Base-by-base conservation (phyloP, 2,797 vertebrate genomes). In the Gallirallus australis region DNA sequence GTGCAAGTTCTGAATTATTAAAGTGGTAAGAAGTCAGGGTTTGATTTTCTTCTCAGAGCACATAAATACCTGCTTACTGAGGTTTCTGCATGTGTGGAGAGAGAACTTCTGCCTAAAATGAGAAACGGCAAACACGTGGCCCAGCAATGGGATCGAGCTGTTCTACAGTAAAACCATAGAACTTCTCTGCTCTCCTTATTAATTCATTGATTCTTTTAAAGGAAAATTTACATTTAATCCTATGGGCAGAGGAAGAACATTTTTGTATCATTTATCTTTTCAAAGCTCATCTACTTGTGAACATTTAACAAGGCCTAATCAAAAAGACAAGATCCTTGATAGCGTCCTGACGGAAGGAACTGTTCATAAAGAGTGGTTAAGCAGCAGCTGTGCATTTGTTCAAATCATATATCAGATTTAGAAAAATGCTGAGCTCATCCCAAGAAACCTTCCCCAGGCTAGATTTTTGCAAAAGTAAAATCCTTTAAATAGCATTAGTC, bases 251-350 rank as follows among this genome's bases (percentile, higher is more conserved):
- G 56, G 64, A 91, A 81, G 42, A 96, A 64, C 1, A 0, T 15
- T 86, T 94, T 37, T 81, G 50, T 56, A 78, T 39, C 66, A 57
- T n/a, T 82, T 77, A 61, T 90, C 20, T 73, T 93, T 92, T 80
- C 48, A 75, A 94, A 85, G 53, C 45, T 72, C 50, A 25, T 88
- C 56, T 81, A 57, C 63, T 82, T 89, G 15, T 40, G 60, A 90
- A 53, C 13, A 15, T 90, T 84, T 92, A 60, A 80, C 60, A 94
- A 94, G 77, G 37, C 64, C 73, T 90, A 92, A 93, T 95, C 90
- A 93, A 93, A 45, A 73, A 70, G 82, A 88, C 80, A 94, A 80
- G 87, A 82, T 89, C 56, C 56, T 86, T 93, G 39, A 80, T 77
- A 71, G 37, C 2, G 0, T 78, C 42, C 71, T 89, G 68, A 60